Conservation (phyloP, 1,140 invertebrate genomes). For the Papilio xuthus region DNA sequence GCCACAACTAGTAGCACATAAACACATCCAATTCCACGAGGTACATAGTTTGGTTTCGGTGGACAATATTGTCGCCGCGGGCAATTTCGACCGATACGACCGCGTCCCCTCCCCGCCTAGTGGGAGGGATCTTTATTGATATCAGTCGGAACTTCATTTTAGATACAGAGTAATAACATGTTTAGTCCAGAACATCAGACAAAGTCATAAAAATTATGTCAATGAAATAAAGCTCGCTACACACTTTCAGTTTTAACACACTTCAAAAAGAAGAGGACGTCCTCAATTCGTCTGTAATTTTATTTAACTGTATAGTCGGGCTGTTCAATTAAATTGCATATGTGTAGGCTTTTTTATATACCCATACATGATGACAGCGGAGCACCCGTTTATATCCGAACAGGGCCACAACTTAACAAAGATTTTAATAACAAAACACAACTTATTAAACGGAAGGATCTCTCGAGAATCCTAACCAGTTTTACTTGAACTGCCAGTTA, state of each 20-base stretch:
- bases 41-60: slow-evolving; percentile 30
- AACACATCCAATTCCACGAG: slow-evolving; percentile 11
- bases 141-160: slow-evolving; percentile 34
- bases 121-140: slow-evolving; percentile 37
- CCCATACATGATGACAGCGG: too few relatives aligned
- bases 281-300: too few relatives aligned
- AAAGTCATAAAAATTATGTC: neutral
- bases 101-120: slow-evolving; percentile 34
- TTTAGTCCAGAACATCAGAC: neutral
- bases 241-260: too few relatives aligned
- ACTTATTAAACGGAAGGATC: slow-evolving; percentile 60
- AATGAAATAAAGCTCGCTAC: too few relatives aligned
- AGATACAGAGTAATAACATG: slow-evolving; percentile 9
- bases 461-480: slow-evolving; percentile 45
- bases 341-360: too few relatives aligned
- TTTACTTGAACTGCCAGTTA: slow-evolving; percentile 47
- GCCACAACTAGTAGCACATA: neutral
- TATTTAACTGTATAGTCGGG: too few relatives aligned
- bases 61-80: slow-evolving; percentile 50
- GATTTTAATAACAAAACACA: slow-evolving; percentile 65
- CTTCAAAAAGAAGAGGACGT: too few relatives aligned
- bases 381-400: too few relatives aligned
- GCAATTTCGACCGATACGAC: slow-evolving; percentile 42
- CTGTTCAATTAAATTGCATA: too few relatives aligned
- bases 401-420: slow-evolving; percentile 30